Evolutionary conservation across 2,888 invertebrate genomes (phyloP), one percentile per base, ranked within the genome.

Genomic region (Gari tellinella): DNA sequence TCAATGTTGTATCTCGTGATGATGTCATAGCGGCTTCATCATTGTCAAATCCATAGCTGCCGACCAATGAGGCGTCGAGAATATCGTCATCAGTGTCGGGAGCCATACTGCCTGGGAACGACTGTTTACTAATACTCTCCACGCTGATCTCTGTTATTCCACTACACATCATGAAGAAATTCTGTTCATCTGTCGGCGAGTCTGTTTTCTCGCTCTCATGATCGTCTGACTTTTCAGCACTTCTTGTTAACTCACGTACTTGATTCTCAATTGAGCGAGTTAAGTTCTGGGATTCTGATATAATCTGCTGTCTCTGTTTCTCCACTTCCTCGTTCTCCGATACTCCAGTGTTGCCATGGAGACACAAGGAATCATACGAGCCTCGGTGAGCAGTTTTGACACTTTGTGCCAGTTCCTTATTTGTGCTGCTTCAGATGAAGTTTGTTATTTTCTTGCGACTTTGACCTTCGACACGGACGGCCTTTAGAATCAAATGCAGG

Each of bases 381-480:
- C 68, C 61, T 1, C 70, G 21, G 23, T 70, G 67, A 5, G 15
- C 43, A 52, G 60, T 60, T 46, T 21, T 61, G 8, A 58, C 65
- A 43, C 60, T 69, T 51, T 82, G 79, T 19, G 82, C 79, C 41
- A 86, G 63, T 58, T 84, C 82, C 53, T 82, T 81, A 72, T 86
- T 87, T n/a, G 86, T 81, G 78, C 25, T 80, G 77, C 67, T 87
- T 88, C 21, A 80, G 55, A 31, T 55, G 40, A 25, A 82, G 78
- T 26, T 81, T 76, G 23, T 87, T 85, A 61, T 82, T 84, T 65
- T 88, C 88, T 58, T 87, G 94, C 94, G 77, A 96, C 91, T 84
- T 95, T 94, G n/a, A 95, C 94, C 12, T 96, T 95, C 91, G 96
- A 96, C 60, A 94, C 19, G 82, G 77, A 17, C 83, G 72, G 19